Conservation (phyloP, 2,113 vertebrate genomes). For the Upupa epops region DNA sequence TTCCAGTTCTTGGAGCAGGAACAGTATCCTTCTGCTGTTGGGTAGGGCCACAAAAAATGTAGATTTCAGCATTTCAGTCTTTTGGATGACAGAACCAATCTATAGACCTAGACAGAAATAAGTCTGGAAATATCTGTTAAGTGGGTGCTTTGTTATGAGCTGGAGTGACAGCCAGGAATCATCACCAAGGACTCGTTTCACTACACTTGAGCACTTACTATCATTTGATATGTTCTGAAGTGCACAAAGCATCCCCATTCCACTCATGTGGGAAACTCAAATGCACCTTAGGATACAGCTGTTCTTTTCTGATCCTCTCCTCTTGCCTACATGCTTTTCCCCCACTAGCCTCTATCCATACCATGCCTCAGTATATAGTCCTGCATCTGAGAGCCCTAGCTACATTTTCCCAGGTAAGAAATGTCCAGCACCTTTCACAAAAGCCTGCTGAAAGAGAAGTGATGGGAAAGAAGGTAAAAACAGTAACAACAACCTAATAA, state of each 20-base stretch:
- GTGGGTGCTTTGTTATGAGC: neutral
- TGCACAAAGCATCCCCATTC: neutral
- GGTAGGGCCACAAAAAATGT: neutral
- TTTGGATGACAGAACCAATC: neutral
- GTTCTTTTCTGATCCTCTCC: neutral
- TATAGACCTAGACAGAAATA: neutral
- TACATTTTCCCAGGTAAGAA: neutral
- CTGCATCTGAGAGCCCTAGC: neutral
- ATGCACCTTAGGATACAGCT: neutral
- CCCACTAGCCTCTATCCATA: neutral
- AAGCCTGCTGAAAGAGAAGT: neutral
- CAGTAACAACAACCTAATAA: neutral
- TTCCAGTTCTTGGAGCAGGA: too few relatives aligned
- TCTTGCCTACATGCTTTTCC: neutral
- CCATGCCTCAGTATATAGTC: neutral
- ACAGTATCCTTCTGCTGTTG: neutral
- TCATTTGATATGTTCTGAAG: neutral
- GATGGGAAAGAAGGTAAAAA: neutral
- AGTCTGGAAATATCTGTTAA: neutral
- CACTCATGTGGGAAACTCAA: neutral
- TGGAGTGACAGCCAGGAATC: neutral
- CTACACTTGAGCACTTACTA: neutral
- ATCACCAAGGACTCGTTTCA: neutral
- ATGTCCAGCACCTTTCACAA: neutral
- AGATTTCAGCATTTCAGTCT: neutral